Evolutionary conservation across 2,113 vertebrate genomes (phyloP).

Genomic region (Antechinus stuartii): DNA sequence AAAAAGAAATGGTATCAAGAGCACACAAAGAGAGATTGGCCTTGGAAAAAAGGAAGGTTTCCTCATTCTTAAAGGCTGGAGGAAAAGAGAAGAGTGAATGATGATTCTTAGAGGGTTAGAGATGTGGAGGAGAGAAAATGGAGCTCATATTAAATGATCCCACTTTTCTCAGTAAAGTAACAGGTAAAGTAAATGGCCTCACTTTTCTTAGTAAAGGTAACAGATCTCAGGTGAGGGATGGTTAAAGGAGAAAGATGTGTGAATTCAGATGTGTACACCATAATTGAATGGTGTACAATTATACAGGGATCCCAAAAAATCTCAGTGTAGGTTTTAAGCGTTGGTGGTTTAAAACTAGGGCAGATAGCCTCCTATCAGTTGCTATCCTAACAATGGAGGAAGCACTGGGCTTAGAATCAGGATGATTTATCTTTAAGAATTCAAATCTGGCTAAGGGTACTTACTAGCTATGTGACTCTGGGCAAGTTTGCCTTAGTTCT

Average conservation of each 20-base stretch:
- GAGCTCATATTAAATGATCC: background rate
- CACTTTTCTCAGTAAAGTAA: background rate
- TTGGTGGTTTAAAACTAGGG: background rate
- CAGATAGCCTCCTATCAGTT: too few relatives aligned
- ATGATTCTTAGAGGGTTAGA: background rate
- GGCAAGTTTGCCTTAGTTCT: too few relatives aligned
- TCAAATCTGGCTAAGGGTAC: too few relatives aligned
- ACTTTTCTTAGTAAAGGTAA: too few relatives aligned
- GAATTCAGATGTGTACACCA: background rate
- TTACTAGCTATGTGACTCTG: too few relatives aligned
- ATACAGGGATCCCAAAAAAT: background rate
- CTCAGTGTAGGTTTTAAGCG: background rate
- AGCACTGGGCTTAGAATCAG: too few relatives aligned
- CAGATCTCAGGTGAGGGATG: background rate
- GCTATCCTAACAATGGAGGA: too few relatives aligned
- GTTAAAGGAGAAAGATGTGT: background rate
- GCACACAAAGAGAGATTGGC: too few relatives aligned
- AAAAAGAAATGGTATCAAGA: background rate
- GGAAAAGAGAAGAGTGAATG: background rate
- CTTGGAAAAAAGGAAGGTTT: background rate
- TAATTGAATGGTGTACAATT: background rate
- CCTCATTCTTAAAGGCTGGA: background rate
- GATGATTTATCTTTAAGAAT: too few relatives aligned
- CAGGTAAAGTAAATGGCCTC: background rate
- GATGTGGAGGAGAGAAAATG: background rate